These are phyloP conservation scores for Uloborus diversus DNA, from an alignment of 1,140 invertebrate species.

Conservation along the genomic window DNA sequence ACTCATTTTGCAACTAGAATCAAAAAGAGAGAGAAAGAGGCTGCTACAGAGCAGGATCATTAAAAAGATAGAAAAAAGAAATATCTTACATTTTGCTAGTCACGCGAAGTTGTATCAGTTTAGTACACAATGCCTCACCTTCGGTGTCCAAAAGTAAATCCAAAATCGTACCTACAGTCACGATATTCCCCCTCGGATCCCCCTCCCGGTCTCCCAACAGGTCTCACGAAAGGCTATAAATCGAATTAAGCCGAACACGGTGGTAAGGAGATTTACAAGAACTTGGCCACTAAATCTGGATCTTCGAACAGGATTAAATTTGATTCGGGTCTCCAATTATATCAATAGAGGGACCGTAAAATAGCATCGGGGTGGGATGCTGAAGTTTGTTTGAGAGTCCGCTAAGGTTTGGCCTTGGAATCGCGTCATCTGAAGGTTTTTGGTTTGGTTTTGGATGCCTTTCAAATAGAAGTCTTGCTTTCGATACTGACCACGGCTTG, in stretches of 20 bases:
- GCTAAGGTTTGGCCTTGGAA: no score
- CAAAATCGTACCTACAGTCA: conserved; percentile 10
- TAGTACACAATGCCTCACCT: conserved; percentile 19
- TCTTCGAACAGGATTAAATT: conserved; percentile 4
- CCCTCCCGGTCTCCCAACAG: background rate
- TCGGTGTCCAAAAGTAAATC: conserved; percentile 24
- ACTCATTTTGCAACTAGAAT: no score
- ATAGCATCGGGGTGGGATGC: background rate
- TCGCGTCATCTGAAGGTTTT: no score
- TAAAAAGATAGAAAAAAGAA: background rate
- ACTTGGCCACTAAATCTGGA: conserved; percentile 16
- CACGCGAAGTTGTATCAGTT: conserved; percentile 41
- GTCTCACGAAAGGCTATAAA: conserved; percentile 13
- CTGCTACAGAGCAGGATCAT: no score
- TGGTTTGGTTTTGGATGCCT: no score
- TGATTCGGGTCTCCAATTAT: conserved; percentile 14
- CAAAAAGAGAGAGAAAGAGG: no score
- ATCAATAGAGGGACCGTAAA: background rate
- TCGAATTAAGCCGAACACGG: conserved; percentile 33
- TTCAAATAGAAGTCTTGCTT: no score
- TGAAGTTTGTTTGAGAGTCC: background rate
- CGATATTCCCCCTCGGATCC: conserved; percentile 9
- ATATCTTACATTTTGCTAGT: background rate
- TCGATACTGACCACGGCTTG: no score
- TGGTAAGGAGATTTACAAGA: background rate